Conservation (phyloP, 2,888 invertebrate species). For the Tetragnatha montana region DNA sequence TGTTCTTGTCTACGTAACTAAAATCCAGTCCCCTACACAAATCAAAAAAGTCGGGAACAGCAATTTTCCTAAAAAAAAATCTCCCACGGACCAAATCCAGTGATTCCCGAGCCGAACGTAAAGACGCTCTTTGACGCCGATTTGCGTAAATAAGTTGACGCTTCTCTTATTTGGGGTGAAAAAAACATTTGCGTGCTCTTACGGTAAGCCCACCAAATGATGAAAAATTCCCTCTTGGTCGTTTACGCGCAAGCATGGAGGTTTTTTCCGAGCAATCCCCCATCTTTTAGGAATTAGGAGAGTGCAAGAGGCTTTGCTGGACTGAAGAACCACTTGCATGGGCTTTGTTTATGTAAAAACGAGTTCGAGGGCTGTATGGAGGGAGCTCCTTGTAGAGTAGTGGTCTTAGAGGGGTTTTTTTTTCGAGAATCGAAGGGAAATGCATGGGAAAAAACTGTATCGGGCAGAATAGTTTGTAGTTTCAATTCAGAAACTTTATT, state of each 20-base stretch:
- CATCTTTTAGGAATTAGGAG: slow-evolving; percentile 30
- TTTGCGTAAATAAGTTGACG: slow-evolving; percentile 55
- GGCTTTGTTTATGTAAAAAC: background rate
- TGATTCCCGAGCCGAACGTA: background rate
- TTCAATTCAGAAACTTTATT: no score
- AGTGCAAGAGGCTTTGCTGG: background rate
- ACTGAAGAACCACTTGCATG: background rate
- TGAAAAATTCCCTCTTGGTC: slow-evolving; percentile 48
- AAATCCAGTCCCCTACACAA: no score
- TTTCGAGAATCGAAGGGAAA: background rate
- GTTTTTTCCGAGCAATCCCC: slow-evolving; percentile 38
- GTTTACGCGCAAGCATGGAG: slow-evolving; percentile 29
- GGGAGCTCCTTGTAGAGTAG: background rate
- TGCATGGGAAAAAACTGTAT: background rate
- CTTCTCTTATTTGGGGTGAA: slow-evolving; percentile 14
- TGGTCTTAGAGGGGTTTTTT: background rate
- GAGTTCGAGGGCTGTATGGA: background rate
- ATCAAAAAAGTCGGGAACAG: no score
- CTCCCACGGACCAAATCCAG: background rate
- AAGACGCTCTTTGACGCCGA: slow-evolving; percentile 1
- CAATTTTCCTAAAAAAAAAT: background rate
- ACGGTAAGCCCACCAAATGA: slow-evolving; percentile 63
- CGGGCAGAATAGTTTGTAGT: no score
- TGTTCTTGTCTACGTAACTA: no score
- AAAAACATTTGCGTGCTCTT: slow-evolving; percentile 32